phyloP scores from a whole-genome alignment of 2,797 vertebrate species.

The Hippocampus kuda region DNA sequence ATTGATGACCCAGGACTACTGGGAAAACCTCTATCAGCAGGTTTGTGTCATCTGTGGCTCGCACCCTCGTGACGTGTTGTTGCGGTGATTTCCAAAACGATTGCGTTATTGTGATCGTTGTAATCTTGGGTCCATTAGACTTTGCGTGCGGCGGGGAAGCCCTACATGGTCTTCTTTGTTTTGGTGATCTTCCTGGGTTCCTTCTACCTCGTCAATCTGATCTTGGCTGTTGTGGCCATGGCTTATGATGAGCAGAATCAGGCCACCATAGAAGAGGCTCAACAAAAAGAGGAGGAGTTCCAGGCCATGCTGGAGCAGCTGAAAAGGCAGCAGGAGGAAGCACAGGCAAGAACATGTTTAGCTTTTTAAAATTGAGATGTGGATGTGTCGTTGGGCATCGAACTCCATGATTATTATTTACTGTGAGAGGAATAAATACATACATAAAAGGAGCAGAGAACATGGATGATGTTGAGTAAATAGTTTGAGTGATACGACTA shows the following conservation, averaged over 20 bases:
- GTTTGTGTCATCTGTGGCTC: slow-evolving; percentile 45
- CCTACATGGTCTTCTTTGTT: slow-evolving; percentile 98
- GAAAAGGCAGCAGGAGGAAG: slow-evolving; percentile 94
- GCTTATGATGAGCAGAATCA: slow-evolving; percentile 97
- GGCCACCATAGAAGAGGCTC: slow-evolving; percentile 89
- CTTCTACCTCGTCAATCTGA: slow-evolving; percentile 93
- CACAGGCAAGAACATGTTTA: slow-evolving; percentile 71
- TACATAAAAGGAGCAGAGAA: not conserved
- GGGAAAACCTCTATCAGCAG: slow-evolving; percentile 98
- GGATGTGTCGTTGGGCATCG: not conserved
- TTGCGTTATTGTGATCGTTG: not conserved
- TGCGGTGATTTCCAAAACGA: not conserved
- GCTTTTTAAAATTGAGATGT: not conserved
- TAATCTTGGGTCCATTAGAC: slow-evolving; percentile 62
- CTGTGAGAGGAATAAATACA: no score
- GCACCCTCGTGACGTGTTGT: not conserved
- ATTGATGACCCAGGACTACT: slow-evolving; percentile 97
- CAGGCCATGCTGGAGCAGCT: slow-evolving; percentile 94
- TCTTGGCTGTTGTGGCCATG: slow-evolving; percentile 97
- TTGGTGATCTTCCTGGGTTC: slow-evolving; percentile 96
- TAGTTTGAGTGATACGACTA: not conserved
- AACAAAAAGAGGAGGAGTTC: slow-evolving; percentile 94
- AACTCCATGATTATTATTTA: not conserved
- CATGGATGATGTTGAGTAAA: not conserved
- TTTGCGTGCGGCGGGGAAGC: slow-evolving; percentile 89